Conservation (phyloP, 1,140 invertebrate species). For the Chrysomallon squamiferum region DNA sequence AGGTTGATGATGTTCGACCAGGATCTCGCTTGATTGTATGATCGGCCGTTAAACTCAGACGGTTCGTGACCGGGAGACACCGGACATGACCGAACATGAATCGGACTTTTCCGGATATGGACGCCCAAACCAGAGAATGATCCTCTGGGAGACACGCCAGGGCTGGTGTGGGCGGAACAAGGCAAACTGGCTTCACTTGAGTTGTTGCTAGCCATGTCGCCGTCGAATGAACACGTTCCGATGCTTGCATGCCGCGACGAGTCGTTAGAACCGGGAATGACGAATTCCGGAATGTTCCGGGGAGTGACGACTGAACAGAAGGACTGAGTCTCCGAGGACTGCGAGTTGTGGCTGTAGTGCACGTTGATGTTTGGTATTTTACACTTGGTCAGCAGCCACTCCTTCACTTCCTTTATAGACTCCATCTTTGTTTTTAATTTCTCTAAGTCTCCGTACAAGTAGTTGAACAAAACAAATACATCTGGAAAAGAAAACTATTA, state of each 20-base stretch:
- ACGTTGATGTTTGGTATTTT: slow-evolving; percentile 25
- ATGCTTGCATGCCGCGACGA: slow-evolving; percentile 43
- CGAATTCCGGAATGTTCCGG: slow-evolving; percentile 52
- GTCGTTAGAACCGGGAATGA: slow-evolving; percentile 52
- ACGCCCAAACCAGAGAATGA: slow-evolving; percentile 35
- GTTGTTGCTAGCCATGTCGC: slow-evolving; percentile 31
- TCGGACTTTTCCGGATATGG: slow-evolving; percentile 23
- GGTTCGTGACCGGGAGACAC: slow-evolving; percentile 45
- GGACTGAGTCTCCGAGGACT: slow-evolving; percentile 10
- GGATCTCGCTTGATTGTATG: slow-evolving; percentile 2
- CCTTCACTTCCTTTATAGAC: slow-evolving; percentile 48
- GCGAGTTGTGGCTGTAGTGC: not conserved
- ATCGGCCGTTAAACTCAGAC: slow-evolving; percentile 16
- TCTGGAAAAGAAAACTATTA: too few relatives aligned
- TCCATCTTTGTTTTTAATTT: slow-evolving; percentile 27
- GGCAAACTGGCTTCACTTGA: slow-evolving; percentile 28
- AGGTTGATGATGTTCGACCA: slow-evolving; percentile 15
- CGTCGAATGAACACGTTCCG: slow-evolving; percentile 31
- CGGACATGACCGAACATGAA: slow-evolving; percentile 38
- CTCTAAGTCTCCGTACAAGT: too few relatives aligned
- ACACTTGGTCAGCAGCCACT: slow-evolving; percentile 53
- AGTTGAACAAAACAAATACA: too few relatives aligned
- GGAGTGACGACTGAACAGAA: slow-evolving; percentile 41
- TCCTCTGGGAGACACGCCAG: slow-evolving; percentile 31
- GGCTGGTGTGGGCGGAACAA: slow-evolving; percentile 38